Base-by-base conservation (phyloP, 2,888 invertebrate genomes). In the Neuroscelio doddi region DNA sequence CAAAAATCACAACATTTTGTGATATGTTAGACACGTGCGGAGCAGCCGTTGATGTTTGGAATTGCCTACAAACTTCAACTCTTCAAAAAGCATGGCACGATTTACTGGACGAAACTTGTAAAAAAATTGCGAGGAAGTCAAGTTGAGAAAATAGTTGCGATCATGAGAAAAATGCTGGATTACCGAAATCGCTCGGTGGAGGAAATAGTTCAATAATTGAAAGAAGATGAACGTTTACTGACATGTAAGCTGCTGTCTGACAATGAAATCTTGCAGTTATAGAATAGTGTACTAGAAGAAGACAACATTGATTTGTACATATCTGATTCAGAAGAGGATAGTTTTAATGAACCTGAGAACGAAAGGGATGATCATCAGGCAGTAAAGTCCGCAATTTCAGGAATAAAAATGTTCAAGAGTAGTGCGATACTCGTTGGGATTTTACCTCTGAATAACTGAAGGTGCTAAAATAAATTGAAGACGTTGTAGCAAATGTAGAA, bases 381-480 rank as follows among this genome's bases (percentile, higher is more conserved):
- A 12, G 2, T 3, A 9, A 32, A 32, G 9, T 5, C 3, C 32
- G 5, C 32, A 12, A 32, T 5, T 32, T 32, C 32, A 12, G 32
- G 5, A 5, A n/a, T n/a, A 3, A 32, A 8, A 32, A 32, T 32
- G 4, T 32, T 8, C n/a, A 8, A 32, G n/a, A 32, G 9, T 32
- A 12, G 32, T 32, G 32, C n/a, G 32, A 32, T 32, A 32, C 32
- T 32, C 32, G 32, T 32, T 32, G 32, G 32, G 32, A 32, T 32
- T 32, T 32, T 8, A 5, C n/a, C 4, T 12, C n/a, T 12, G 32
- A 32, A 32, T 12, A 32, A 32, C n/a, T 32, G 9, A n/a, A n/a
- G n/a, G 32, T 32, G n/a, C 4, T 32, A 8, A 32, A 32, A 32
- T 2, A n/a, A 32, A 8, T 32, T n/a, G 32, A 32, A 12, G 12